Evolutionary conservation across 1,140 invertebrate species (phyloP).

Genomic region (Papilio polytes): DNA sequence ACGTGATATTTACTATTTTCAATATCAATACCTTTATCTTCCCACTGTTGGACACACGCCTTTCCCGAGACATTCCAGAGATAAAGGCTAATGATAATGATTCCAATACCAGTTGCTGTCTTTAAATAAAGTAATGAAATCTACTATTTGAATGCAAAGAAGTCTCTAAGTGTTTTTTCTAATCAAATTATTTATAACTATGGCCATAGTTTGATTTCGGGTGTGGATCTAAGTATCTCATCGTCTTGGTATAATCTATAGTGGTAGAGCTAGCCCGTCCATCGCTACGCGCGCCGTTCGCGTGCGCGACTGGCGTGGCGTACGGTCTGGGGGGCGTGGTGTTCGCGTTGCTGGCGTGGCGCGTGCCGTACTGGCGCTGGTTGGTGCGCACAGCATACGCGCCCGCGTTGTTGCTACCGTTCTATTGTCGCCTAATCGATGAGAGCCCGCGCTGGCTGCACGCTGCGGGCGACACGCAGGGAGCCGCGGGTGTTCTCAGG

Average conservation of each 20-base stretch:
- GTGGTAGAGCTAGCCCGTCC: conserved; percentile 72
- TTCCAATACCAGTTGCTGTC: neutral
- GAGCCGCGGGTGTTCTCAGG: conserved; percentile 48
- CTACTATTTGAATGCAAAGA: neutral
- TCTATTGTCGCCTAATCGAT: conserved; percentile 68
- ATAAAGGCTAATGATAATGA: too few species aligned
- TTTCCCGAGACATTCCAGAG: too few species aligned
- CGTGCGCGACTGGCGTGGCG: conserved; percentile 68
- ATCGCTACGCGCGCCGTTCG: conserved; percentile 66
- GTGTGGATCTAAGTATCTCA: too few species aligned
- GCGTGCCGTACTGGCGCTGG: conserved; percentile 60
- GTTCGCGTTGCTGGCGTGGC: conserved; percentile 61
- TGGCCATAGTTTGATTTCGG: neutral
- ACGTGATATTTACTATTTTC: neutral
- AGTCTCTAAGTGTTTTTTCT: neutral
- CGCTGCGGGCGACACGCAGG: conserved; percentile 70
- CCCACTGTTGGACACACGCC: too few species aligned
- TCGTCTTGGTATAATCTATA: conserved; percentile 35
- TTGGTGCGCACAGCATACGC: conserved; percentile 60
- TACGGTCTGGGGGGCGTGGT: conserved; percentile 70
- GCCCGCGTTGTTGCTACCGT: conserved; percentile 68
- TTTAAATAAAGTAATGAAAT: neutral
- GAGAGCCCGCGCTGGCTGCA: conserved; percentile 87
- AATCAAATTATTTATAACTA: neutral
- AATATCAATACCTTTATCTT: neutral